A percentile compares a stretch with the other conserved stretches of the same genome.
Conservation (phyloP, 2,113 vertebrate genomes). For the Tetraodon nigroviridis region DNA sequence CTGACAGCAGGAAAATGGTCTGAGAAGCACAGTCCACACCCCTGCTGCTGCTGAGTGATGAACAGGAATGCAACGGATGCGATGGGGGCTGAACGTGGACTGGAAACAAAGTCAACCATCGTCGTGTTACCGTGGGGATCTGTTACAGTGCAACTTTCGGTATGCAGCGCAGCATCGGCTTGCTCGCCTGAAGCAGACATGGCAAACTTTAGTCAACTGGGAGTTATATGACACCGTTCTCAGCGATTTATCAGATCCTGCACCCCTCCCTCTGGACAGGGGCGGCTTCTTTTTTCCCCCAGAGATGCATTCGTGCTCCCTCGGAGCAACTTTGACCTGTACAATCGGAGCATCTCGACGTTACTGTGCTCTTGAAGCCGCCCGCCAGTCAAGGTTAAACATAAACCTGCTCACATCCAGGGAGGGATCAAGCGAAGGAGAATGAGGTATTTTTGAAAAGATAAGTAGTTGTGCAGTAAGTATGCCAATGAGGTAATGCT, state of each 20-base stretch:
- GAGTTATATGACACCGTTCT: background rate
- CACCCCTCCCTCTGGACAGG: background rate
- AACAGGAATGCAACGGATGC: background rate
- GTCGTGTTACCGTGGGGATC: too few relatives aligned
- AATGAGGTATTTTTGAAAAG: background rate
- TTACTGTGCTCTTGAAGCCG: constrained; percentile 1
- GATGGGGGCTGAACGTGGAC: too few relatives aligned
- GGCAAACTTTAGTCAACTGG: background rate
- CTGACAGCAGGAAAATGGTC: constrained; percentile 3
- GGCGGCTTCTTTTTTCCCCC: background rate
- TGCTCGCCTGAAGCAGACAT: background rate
- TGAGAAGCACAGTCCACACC: background rate
- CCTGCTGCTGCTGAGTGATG: constrained; percentile 3
- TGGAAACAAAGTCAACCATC: too few relatives aligned
- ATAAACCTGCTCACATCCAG: constrained; percentile 16
- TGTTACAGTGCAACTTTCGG: too few relatives aligned
- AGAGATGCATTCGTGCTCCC: background rate
- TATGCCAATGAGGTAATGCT: constrained; percentile 37
- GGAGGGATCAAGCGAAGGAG: background rate
- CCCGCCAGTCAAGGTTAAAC: constrained; percentile 3
- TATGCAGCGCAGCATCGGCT: too few relatives aligned
- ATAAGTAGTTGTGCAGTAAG: too few relatives aligned
- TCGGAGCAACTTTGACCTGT: too few relatives aligned
- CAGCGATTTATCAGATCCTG: background rate
- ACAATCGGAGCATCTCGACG: background rate